Conservation (phyloP, 1,140 invertebrate genomes). For the Drosophila grimshawi region DNA sequence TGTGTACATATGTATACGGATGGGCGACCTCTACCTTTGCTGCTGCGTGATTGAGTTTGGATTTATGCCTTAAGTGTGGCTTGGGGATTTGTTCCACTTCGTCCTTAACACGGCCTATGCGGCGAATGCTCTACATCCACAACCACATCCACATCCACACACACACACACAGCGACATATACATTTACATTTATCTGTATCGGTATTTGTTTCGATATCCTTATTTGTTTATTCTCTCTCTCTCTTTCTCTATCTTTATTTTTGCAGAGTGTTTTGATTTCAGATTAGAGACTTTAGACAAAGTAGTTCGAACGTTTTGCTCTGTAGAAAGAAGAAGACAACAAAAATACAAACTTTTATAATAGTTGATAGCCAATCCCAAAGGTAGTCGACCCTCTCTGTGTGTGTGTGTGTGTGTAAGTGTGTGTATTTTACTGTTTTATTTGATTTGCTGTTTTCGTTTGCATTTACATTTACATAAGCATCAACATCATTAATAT, state of each 20-base stretch:
- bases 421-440: conserved; percentile 32
- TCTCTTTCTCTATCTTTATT: neutral
- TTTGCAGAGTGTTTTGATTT: conserved; percentile 44
- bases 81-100: conserved; percentile 55
- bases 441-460: conserved; percentile 56
- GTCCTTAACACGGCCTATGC: conserved; percentile 39
- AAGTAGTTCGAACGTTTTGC: conserved; percentile 11
- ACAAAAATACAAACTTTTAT: conserved; percentile 22
- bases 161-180: no score
- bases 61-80: conserved; percentile 79
- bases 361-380: neutral
- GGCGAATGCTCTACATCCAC: conserved; percentile 35
- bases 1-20: neutral
- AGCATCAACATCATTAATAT: conserved; percentile 74
- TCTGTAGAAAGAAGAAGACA: conserved; percentile 12
- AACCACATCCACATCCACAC: neutral
- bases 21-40: conserved; percentile 18
- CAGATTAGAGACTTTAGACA: conserved; percentile 33
- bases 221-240: conserved; percentile 31
- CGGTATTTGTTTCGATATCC: conserved; percentile 9
- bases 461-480: conserved; percentile 60
- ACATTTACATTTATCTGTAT: neutral
- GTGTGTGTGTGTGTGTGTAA: conserved; percentile 1
- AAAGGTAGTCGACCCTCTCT: neutral
- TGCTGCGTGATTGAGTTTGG: conserved; percentile 70